phyloP scores from a whole-genome alignment of 2,888 invertebrate species.

The Gibbula magus region DNA sequence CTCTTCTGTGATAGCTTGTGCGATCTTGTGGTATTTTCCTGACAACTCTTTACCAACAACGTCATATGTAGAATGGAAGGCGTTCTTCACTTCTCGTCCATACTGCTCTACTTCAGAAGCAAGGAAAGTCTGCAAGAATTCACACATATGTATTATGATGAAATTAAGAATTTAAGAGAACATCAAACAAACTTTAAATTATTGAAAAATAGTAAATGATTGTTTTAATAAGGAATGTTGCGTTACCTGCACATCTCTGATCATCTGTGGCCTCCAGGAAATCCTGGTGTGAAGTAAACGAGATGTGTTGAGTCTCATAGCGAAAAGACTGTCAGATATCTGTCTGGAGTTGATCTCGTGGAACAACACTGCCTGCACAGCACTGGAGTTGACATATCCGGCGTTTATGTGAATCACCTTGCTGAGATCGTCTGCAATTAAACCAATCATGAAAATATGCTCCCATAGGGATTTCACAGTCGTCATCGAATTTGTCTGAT shows the following conservation, averaged over 20 bases:
- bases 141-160: too few relatives aligned
- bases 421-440: conserved; percentile 30
- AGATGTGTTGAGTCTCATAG: conserved; percentile 47
- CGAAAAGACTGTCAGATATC: conserved; percentile 52
- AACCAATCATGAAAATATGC: too few relatives aligned
- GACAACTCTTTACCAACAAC: conserved; percentile 35
- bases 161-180: background rate
- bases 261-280: conserved; percentile 57
- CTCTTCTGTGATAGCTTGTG: conserved; percentile 47
- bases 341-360: conserved; percentile 37
- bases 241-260: conserved; percentile 52
- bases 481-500: too few relatives aligned
- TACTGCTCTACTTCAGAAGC: background rate
- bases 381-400: conserved; percentile 52
- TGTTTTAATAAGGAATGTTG: too few relatives aligned
- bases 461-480: too few relatives aligned
- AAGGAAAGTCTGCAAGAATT: conserved; percentile 2
- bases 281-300: conserved; percentile 56
- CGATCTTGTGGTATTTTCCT: conserved; percentile 49
- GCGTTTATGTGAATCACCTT: conserved; percentile 53
- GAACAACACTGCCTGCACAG: conserved; percentile 50
- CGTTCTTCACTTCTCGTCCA: background rate
- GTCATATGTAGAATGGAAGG: background rate
- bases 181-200: background rate
- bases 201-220: too few relatives aligned